phyloP scores from a whole-genome alignment of 2,888 invertebrate genomes.

The Blastobasis lacticolella region DNA sequence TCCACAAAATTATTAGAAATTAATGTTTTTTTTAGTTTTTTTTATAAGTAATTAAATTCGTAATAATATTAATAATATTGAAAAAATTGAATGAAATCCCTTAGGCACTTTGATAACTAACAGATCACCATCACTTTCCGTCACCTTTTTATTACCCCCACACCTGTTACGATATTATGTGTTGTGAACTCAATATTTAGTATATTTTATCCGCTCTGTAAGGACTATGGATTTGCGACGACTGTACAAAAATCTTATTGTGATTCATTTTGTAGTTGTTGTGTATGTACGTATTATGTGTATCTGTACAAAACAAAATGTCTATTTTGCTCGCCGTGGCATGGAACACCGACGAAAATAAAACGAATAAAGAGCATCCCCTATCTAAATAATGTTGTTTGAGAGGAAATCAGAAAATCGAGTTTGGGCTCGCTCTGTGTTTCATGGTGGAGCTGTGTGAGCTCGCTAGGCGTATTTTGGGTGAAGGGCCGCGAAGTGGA shows the following conservation, averaged over 20 bases:
- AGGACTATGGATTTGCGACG: conserved; percentile 66
- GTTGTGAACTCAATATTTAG: no score
- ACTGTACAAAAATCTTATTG: conserved; percentile 62
- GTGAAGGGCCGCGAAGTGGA: conserved; percentile 81
- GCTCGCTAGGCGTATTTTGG: conserved; percentile 62
- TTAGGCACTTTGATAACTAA: background rate
- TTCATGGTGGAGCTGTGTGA: conserved; percentile 43
- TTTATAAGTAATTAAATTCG: no score
- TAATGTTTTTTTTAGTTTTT: no score
- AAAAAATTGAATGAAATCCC: no score
- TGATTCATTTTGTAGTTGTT: conserved; percentile 69
- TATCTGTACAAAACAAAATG: conserved; percentile 50
- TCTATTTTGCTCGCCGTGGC: conserved; percentile 55
- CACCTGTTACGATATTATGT: background rate
- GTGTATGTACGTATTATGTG: conserved; percentile 71
- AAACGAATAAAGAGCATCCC: no score
- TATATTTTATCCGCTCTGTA: no score
- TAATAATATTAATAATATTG: no score
- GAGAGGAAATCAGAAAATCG: background rate
- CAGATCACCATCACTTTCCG: conserved; percentile 3
- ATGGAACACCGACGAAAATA: conserved; percentile 58
- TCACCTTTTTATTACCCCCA: background rate
- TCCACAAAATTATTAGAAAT: no score
- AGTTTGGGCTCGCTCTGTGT: conserved; percentile 32
- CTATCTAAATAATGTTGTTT: no score